A percentile compares a stretch with the other conserved stretches of the same genome.
These are phyloP conservation scores for Sakesphorus luctuosus DNA, from an alignment of 2,113 vertebrate genomes.

Conservation along the genomic window DNA sequence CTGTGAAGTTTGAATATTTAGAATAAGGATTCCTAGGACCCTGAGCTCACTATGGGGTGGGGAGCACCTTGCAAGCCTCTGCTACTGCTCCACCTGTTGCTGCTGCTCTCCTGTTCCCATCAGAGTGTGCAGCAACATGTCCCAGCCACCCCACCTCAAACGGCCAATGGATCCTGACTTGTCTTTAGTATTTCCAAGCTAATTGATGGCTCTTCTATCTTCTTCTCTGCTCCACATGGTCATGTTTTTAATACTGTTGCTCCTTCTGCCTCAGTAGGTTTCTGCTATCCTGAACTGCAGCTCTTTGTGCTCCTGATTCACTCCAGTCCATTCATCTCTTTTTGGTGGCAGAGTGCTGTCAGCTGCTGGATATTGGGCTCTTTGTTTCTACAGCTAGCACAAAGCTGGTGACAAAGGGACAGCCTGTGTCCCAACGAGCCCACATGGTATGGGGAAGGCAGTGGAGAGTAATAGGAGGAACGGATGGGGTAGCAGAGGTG, in stretches of 20 bases:
- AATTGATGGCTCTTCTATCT: conserved; percentile 19
- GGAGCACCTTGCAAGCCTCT: not conserved
- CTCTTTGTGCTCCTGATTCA: conserved; percentile 57
- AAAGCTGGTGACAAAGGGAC: conserved; percentile 23
- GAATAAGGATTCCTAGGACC: not conserved
- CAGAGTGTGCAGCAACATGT: not conserved
- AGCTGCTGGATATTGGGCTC: conserved; percentile 60
- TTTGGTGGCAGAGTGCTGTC: conserved; percentile 44
- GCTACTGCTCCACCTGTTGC: not conserved
- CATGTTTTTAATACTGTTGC: conserved; percentile 51
- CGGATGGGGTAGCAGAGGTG: not conserved
- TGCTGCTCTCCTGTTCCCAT: not conserved
- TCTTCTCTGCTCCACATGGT: not conserved
- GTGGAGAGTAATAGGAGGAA: not conserved
- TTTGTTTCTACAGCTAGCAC: conserved; percentile 57
- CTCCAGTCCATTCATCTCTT: conserved; percentile 60
- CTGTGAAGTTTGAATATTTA: not conserved
- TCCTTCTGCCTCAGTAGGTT: conserved; percentile 55
- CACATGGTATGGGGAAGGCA: not conserved
- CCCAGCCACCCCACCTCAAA: not conserved
- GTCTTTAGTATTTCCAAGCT: not conserved
- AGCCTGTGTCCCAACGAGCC: conserved; percentile 22
- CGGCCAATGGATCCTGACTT: not conserved
- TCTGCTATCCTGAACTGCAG: conserved; percentile 32
- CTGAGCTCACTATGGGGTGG: not conserved